Percentiles rank a stretch among this genome's conserved stretches.
Evolutionary conservation across 2,888 invertebrate genomes (phyloP).

Genomic region (Lasioglossum zephyrum): DNA sequence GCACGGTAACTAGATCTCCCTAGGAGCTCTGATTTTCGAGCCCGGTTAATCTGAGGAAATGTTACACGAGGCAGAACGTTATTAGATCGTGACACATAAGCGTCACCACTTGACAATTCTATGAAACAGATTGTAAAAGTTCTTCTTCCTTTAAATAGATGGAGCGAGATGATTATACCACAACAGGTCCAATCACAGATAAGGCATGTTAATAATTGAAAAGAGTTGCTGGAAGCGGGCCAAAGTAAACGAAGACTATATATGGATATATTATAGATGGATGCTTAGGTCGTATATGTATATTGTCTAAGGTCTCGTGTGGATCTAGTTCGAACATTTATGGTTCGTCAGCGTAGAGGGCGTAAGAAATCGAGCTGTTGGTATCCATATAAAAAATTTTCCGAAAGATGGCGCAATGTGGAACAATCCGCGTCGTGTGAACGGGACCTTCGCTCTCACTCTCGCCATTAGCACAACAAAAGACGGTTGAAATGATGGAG

Average conservation of each 20-base stretch:
- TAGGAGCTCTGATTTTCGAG: conserved; percentile 7
- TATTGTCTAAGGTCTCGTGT: too few species aligned
- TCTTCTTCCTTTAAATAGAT: neutral
- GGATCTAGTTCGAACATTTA: too few species aligned
- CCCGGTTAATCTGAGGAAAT: neutral
- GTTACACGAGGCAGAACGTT: neutral
- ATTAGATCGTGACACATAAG: neutral
- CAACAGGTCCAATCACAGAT: too few species aligned
- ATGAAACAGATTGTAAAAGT: neutral
- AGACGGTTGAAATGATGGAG: neutral
- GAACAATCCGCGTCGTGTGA: neutral
- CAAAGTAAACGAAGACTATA: too few species aligned
- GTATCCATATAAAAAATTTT: neutral
- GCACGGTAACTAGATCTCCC: conserved; percentile 10
- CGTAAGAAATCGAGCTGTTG: too few species aligned
- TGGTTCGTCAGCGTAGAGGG: too few species aligned
- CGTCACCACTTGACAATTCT: neutral
- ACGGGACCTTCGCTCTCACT: neutral
- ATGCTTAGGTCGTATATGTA: too few species aligned
- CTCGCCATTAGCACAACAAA: neutral
- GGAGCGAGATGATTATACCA: neutral
- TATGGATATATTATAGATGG: too few species aligned
- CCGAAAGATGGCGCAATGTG: neutral
- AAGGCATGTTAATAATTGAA: too few species aligned
- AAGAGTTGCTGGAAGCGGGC: too few species aligned